phyloP scores from a whole-genome alignment of 2,113 vertebrate genomes.

The Hyperopisus bebe region DNA sequence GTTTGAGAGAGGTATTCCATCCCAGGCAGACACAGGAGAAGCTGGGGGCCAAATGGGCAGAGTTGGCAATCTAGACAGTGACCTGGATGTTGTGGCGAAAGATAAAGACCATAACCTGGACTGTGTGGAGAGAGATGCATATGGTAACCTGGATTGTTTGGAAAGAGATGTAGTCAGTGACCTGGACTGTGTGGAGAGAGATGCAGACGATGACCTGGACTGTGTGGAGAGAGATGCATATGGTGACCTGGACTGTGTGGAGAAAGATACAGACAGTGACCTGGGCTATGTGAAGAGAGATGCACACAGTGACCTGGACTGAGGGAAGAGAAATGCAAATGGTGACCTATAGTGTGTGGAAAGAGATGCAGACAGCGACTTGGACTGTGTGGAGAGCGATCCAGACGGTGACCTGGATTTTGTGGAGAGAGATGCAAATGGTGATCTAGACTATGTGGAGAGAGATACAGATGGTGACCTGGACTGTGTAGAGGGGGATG shows the following conservation, averaged over 20 bases:
- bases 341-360: not conserved
- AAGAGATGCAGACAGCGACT: not conserved
- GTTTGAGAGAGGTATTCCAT: constrained; percentile 59
- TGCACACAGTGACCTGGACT: not conserved
- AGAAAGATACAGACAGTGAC: not conserved
- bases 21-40: constrained; percentile 33
- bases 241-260: not conserved
- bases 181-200: not conserved
- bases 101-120: not conserved
- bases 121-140: not conserved
- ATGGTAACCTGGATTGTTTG: not conserved
- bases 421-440: not conserved
- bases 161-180: not conserved
- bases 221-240: not conserved
- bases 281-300: not conserved
- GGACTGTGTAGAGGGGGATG: not conserved
- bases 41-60: constrained; percentile 16
- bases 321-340: not conserved
- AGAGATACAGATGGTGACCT: not conserved
- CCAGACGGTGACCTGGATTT: not conserved
- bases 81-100: not conserved
- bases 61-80: not conserved
- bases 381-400: not conserved
- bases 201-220: not conserved
- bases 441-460: not conserved